A percentile compares a stretch with the other conserved stretches of the same genome.
Evolutionary conservation across 30 jellyfish, hydroid and myxozoan species (phyloP).

Genomic region (Aurelia sp.): DNA sequence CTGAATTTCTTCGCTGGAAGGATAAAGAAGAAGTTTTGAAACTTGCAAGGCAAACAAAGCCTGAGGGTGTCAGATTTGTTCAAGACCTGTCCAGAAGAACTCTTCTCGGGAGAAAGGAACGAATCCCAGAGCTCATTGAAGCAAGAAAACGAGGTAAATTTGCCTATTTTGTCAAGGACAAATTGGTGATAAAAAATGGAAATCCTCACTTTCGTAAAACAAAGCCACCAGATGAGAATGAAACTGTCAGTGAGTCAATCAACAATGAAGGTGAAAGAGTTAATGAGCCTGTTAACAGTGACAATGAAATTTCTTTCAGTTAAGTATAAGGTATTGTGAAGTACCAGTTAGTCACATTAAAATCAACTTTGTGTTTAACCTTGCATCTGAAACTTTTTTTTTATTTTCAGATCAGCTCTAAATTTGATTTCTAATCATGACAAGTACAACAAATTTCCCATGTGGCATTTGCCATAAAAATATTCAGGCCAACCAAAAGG

Average conservation of each 20-base stretch:
- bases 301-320: conserved; percentile 1
- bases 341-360: background rate
- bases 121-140: conserved; percentile 18
- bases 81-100: conserved; percentile 6
- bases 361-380: background rate
- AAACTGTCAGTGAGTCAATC: background rate
- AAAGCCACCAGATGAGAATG: conserved; percentile 25
- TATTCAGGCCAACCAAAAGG: conserved; percentile 39
- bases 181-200: conserved; percentile 1
- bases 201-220: background rate
- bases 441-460: conserved; percentile 20
- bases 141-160: conserved; percentile 27
- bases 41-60: too few relatives aligned
- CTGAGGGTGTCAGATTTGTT: too few relatives aligned
- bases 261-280: background rate
- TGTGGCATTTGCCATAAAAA: conserved; percentile 67
- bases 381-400: background rate
- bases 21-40: too few relatives aligned
- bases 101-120: conserved; percentile 20
- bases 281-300: background rate
- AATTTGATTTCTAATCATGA: background rate
- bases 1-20: conserved; percentile 25
- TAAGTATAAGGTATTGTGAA: background rate
- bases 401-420: too few relatives aligned
- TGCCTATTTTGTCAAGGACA: conserved; percentile 35